These are phyloP conservation scores for Caenorhabditis uteleia DNA, from an alignment of 2,888 invertebrate genomes.

Conservation along the genomic window DNA sequence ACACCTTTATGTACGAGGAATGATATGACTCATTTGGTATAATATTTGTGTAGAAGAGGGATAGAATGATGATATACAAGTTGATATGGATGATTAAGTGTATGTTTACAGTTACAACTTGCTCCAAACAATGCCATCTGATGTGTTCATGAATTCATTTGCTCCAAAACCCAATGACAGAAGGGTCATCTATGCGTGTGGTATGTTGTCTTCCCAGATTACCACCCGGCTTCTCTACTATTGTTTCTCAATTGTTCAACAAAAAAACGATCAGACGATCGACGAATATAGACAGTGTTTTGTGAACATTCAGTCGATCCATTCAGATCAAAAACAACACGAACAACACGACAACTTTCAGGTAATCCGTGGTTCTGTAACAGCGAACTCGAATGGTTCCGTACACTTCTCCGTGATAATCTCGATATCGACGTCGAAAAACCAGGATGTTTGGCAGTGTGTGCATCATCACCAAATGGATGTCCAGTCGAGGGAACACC, in stretches of 20 bases:
- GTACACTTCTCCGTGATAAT: constrained; percentile 66
- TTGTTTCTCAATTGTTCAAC: not conserved
- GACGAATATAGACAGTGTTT: not conserved
- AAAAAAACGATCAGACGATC: not conserved
- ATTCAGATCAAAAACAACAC: not conserved
- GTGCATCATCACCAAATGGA: constrained; percentile 58
- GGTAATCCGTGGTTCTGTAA: constrained; percentile 70
- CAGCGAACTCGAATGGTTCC: constrained; percentile 67
- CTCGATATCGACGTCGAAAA: constrained; percentile 65
- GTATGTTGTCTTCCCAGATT: constrained; percentile 33
- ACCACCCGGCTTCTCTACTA: not conserved
- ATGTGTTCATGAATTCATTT: constrained; percentile 64
- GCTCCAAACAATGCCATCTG: constrained; percentile 63
- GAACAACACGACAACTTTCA: constrained; percentile 28
- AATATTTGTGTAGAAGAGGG: no score
- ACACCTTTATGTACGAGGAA: constrained; percentile 26
- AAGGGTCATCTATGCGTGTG: constrained; percentile 68
- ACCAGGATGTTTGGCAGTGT: constrained; percentile 64
- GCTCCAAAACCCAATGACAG: constrained; percentile 63
- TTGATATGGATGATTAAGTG: not conserved
- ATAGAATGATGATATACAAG: no score
- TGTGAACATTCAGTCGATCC: constrained; percentile 1
- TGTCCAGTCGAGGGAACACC: constrained; percentile 67
- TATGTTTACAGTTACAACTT: constrained; percentile 64
- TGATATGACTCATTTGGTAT: constrained; percentile 23